These are phyloP conservation scores for Trachythela sp. DNA, from an alignment of 64 coral and sea anemone genomes.

Conservation along the genomic window DNA sequence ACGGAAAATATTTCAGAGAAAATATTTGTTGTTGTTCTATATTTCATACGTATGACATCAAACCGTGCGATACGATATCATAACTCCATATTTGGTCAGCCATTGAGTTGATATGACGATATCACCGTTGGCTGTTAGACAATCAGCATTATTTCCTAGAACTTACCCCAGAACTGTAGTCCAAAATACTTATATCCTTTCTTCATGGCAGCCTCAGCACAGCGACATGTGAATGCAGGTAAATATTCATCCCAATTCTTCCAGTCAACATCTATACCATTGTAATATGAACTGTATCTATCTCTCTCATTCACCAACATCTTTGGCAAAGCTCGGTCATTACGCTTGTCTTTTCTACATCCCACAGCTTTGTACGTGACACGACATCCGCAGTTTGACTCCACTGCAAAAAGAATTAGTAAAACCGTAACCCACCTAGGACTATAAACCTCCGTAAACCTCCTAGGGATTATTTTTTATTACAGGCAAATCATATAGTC, in stretches of 20 bases:
- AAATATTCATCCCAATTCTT: background rate
- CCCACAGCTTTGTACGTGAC: background rate
- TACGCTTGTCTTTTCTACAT: background rate
- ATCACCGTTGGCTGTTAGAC: background rate
- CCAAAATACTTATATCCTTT: background rate
- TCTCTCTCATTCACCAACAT: background rate
- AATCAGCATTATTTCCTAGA: background rate
- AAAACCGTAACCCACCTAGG: background rate
- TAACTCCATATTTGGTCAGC: no score
- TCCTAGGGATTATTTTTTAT: no score
- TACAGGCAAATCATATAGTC: no score
- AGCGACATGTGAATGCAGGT: background rate
- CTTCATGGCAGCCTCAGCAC: constrained; percentile 7
- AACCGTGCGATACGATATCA: no score
- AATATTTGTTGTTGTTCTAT: no score
- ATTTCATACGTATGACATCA: no score
- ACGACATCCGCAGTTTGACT: background rate
- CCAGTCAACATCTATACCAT: background rate
- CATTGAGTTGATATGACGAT: no score
- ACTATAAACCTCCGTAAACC: no score
- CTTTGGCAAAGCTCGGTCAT: background rate
- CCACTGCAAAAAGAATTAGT: background rate
- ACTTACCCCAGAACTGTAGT: background rate
- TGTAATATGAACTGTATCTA: background rate
- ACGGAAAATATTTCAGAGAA: no score